Base-by-base conservation (phyloP, 2,888 invertebrate species). In the Troides helena region DNA sequence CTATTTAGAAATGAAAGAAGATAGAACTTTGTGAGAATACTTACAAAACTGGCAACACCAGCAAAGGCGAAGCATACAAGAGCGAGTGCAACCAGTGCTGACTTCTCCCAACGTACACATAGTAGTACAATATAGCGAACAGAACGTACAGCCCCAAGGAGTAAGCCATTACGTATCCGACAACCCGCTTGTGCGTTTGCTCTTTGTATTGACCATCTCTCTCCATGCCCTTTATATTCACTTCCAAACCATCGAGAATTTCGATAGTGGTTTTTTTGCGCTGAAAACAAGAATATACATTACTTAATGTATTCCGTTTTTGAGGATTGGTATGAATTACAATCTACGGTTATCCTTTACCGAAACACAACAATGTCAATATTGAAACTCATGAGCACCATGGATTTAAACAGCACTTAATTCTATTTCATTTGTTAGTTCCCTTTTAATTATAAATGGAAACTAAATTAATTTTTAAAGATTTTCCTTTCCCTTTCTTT, bases 21-120 rank as follows among this genome's bases (percentile, higher is more conserved):
- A 3, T 53, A 53, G 53, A 7, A 14, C 6, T n/a, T 57, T 57
- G 18, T 43, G 23, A 43, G 17, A 23, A 60, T 60, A 94, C 97
- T 96, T 90, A 98, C 98, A 98, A 83, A 70, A 98, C 81, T 67
- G 98, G 98, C 80, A 98, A 95, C 67, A 97, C 90, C 39, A 98
- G 86, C 67, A 98, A 89, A 23, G 98, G 98, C 70, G 95, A 94
- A 18, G 96, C 95, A 84, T 97, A 97, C 73, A 97, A 89, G 68
- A 97, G 81, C 71, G 95, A 94, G 76, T 97, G 95, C 73, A 94
- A 90, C 91, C 96, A 94, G 66, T 87, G 80, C 76, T 95, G 95
- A 68, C 95, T 95, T 71, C 96, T 96, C 72, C 97, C 96, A 75
- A 96, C 97, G 77, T 95, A 95, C 88, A 97, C 96, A 82, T 96